Evolutionary conservation across 2,888 invertebrate genomes (phyloP).

Genomic region (Seira musarum): DNA sequence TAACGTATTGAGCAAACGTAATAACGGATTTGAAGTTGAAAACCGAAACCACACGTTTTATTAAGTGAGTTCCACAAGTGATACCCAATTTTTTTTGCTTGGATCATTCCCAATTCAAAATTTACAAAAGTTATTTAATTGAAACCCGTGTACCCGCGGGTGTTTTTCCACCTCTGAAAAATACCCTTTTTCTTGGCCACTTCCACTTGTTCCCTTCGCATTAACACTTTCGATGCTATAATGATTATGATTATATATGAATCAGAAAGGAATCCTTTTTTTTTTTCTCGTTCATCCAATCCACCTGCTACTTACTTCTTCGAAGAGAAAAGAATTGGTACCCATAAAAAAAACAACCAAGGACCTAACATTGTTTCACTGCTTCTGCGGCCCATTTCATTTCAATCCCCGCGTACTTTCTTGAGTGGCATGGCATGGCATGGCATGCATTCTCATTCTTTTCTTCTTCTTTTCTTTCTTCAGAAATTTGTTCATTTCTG

Average conservation of each 20-base stretch:
- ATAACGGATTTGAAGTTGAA: no score
- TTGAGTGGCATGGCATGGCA: background rate
- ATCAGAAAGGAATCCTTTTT: no score
- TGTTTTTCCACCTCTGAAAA: conserved; percentile 15
- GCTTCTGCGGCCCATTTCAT: conserved; percentile 1
- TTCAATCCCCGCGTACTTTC: background rate
- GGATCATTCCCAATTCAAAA: no score
- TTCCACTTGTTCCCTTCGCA: conserved; percentile 19
- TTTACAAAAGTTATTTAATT: background rate
- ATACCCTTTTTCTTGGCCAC: background rate
- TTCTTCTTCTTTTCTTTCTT: background rate
- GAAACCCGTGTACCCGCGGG: background rate
- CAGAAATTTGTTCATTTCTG: no score
- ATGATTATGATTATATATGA: conserved; percentile 15
- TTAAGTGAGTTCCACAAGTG: no score
- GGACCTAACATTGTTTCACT: background rate
- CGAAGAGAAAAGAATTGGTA: no score
- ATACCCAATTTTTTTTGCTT: no score
- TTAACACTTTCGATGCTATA: conserved; percentile 34
- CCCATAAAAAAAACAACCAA: no score
- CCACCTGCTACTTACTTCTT: conserved; percentile 32
- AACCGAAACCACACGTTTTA: no score
- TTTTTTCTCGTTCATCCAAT: no score
- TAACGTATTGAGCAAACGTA: no score
- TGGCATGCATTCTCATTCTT: background rate